Percentiles rank a stretch among this genome's conserved stretches.
phyloP scores from a whole-genome alignment of 1,140 invertebrate species.

The Metopolophium dirhodum region DNA sequence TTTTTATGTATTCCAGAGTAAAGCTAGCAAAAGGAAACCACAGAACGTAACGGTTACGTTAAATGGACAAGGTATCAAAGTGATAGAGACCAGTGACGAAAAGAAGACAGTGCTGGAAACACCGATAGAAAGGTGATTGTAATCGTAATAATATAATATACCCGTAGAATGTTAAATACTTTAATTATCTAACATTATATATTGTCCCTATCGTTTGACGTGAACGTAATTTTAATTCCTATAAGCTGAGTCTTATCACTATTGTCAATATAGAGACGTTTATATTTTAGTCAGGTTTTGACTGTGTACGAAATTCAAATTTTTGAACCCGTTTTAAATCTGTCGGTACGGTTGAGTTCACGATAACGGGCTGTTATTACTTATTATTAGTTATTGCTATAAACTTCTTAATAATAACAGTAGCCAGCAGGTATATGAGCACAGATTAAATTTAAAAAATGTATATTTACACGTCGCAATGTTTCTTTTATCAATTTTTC shows the following conservation, averaged over 20 bases:
- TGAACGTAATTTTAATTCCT: neutral
- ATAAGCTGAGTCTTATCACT: neutral
- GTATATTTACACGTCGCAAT: neutral
- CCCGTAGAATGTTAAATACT: neutral
- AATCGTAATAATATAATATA: neutral
- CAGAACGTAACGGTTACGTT: conserved; percentile 58
- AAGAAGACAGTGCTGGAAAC: conserved; percentile 58
- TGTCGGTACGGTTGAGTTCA: neutral
- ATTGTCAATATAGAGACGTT: neutral
- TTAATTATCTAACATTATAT: neutral
- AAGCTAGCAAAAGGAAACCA: conserved; percentile 58
- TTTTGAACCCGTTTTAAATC: neutral
- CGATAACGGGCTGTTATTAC: neutral
- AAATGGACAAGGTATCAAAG: conserved; percentile 58
- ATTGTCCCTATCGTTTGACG: neutral
- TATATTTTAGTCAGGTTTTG: neutral
- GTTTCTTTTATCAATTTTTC: neutral
- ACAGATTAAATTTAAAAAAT: neutral
- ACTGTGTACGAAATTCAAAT: neutral
- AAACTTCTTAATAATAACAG: neutral
- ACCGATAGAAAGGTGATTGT: conserved; percentile 58
- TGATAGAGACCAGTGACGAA: conserved; percentile 57
- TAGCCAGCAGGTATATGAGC: neutral
- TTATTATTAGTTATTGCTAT: neutral
- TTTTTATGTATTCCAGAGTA: conserved; percentile 58